These are phyloP conservation scores for Aurelia sp. DNA, from an alignment of 30 jellyfish, hydroid and myxozoan species.

Conservation along the genomic window DNA sequence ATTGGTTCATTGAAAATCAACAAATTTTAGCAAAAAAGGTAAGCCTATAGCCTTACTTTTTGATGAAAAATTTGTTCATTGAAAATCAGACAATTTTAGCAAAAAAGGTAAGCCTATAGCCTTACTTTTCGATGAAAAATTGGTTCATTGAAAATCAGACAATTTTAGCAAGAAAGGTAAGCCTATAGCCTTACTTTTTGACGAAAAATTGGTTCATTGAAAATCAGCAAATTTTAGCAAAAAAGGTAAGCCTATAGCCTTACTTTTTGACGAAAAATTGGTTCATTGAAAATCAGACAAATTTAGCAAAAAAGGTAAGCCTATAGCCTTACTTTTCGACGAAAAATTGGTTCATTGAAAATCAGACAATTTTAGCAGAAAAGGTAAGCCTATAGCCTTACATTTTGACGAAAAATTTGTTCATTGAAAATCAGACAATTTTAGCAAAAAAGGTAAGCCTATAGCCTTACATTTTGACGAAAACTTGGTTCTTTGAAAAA, in stretches of 20 bases:
- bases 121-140: not conserved
- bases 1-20: too few relatives aligned
- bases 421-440: too few relatives aligned
- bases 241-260: not conserved
- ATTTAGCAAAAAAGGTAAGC: not conserved
- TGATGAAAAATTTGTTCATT: too few relatives aligned
- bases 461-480: not conserved
- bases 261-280: not conserved
- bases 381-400: conserved; percentile 14
- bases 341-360: not conserved
- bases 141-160: too few relatives aligned
- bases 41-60: too few relatives aligned
- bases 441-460: not conserved
- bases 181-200: conserved; percentile 7
- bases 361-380: not conserved
- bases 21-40: too few relatives aligned
- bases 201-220: too few relatives aligned
- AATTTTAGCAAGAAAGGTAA: not conserved
- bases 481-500: not conserved
- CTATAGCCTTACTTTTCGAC: not conserved
- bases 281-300: not conserved
- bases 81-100: too few relatives aligned
- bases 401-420: not conserved
- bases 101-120: too few relatives aligned
- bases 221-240: too few relatives aligned